Base-by-base conservation (phyloP, 2,797 vertebrate genomes). In the Tenualosa thibaudeaui region DNA sequence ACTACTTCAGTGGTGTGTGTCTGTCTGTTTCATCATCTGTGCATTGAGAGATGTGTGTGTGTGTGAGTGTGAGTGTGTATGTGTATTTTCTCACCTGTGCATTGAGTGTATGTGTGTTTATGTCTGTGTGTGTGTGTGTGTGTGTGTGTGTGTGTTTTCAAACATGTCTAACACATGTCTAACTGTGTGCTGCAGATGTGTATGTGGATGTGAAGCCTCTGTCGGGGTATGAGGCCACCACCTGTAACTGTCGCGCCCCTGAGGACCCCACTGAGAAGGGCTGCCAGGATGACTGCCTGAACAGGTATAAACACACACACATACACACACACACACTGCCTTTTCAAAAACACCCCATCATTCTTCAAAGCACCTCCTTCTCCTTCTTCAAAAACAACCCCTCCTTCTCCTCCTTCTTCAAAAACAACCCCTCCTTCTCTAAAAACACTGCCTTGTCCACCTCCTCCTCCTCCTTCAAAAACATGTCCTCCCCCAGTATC, bases 141-240 rank as follows among this genome's bases (percentile, higher is more conserved):
- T 22, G 56, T 22, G 56, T 5, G 51, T 22, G 56, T 6, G 17
- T 58, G 56, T 58, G 56, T 58, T 19, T 5, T 3, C 1, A n/a
- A 13, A 65, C 26, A 43, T 75, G 37, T 75, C 5, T 40, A 15
- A 75, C 37, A 75, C 15, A 0, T 81, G 50, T 19, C 7, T 7
- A 2, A 9, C 24, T 9, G 81, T 82, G 31, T 6, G 81, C 81
- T 56, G 81, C 87, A 96, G 98, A 99, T 90, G 98, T 99, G 53
- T 99, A 99, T 17, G 98, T 99, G 92, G 98, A 99, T 82, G 98
- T 99, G 87, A 99, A 99, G 89, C 98, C 98, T 81, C 96, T 99
- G n/a, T 99, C 98, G 87, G 98, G 98, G 89, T 99, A 99, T 1
- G 98, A 99, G 93, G 97, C 96, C 87, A 99, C 97, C 4, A 99